Base-by-base conservation (phyloP, 2,797 vertebrate genomes). In the Gila robusta region DNA sequence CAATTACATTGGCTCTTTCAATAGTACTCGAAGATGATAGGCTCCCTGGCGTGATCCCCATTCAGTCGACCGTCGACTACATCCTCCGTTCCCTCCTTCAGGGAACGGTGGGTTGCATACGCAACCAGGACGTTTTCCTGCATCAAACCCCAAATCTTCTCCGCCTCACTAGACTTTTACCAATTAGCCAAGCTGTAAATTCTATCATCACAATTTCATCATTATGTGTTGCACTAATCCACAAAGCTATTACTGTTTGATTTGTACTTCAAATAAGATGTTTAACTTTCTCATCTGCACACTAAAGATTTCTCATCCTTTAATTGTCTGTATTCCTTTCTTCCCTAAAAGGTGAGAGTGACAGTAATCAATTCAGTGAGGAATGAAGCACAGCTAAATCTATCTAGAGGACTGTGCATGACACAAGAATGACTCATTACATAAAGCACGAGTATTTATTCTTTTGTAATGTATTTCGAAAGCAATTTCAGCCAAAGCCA, bases 151-250 rank as follows among this genome's bases (percentile, higher is more conserved):
- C 28, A 72, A 74, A 80, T 84, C 82, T 84, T 87, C 21, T 71
- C 41, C 67, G 62, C 62, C 79, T 85, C 72, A 70, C 76, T 73
- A 84, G 59, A 79, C 56, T 79, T 83, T 81, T 54, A 81, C 72
- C 79, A 77, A 87, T 89, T 84, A 82, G 73, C 67, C 35, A 80
- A 66, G 79, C 56, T 82, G 44, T 74, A 83, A 87, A 87, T 87
- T 82, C 82, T 69, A 72, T 86, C 85, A 87, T 83, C 79, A 11
- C 83, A 83, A 74, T 89, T 88, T 86, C 37, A 84, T 89, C 73
- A 87, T 89, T 86, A 80, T 87, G 66, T 69, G 56, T 82, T 79
- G 81, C 26, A 59, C 83, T 83, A 85, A 87, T 88, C 84, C 82
- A 76, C 41, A 87, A 81, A 66, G 82, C 80, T 82, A 89, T 89